Evolutionary conservation across 2,113 vertebrate genomes (phyloP), one percentile per base, ranked within the genome.

Genomic region (Albula goreensis): DNA sequence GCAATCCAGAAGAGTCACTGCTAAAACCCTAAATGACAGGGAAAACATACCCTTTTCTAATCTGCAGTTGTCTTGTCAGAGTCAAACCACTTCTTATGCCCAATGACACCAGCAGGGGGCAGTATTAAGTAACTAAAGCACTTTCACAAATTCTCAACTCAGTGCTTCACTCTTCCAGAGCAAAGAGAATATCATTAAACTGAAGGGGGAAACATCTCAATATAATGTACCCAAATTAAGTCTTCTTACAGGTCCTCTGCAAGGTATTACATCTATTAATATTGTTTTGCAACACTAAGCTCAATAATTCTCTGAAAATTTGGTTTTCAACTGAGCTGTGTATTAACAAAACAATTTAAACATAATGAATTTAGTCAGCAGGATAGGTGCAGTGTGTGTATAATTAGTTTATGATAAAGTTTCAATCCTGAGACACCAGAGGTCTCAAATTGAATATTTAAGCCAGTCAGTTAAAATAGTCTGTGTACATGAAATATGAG

Each of bases 81-180:
- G 70, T 10, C 22, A n/a, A 74, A 74, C n/a, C 2, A 11, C 19
- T n/a, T 22, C 70, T 74, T n/a, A 74, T 74, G 9, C n/a, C n/a
- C 41, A 13, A 25, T 52, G 12, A 11, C 11, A 48, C 49, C 84
- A 80, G 51, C 77, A 85, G 84, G 77, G 84, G 84, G 84, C 77
- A 85, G 77, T 51, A 41, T 80, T 80, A 31, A 48, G 56, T 57
- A 25, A 50, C 52, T 60, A 52, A 53, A 52, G 70, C 15, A 9
- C 50, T 15, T 31, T 78, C 13, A 5, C 11, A 31, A 5, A 53
- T 74, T 8, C 70, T 5, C 0, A 74, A 74, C n/a, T 31, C n/a
- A 0, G 7, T 22, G 63, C 63, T n/a, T 22, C 9, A n/a, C n/a
- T 25, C 70, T 25, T 31, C 31, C 31, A 74, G 2, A 10, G 70